Evolutionary conservation across 2,888 invertebrate species (phyloP), one percentile per base, ranked within the genome.

Genomic region (Lumbricus terrestris): DNA sequence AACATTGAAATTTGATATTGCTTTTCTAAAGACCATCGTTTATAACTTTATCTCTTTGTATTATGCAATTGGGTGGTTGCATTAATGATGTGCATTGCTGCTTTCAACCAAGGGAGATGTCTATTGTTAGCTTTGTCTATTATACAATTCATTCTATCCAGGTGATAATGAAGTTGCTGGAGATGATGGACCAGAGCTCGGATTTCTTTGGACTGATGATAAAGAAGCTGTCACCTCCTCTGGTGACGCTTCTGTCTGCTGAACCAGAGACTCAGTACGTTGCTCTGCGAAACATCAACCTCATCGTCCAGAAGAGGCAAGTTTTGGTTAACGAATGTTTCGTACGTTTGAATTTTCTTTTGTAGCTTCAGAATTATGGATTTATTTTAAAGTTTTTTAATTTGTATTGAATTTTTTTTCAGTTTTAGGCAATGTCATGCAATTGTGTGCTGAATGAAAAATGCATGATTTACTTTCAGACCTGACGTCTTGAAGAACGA

Each of bases 211-310:
- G 97, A 88, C 97, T 98, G 13, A 96, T 99, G 90, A 98, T 98
- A 47, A 98, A 99, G 95, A 99, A 99, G 95, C 96, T 99, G 93
- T 98, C 99, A 11, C 99, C 99, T n/a, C 99, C 99, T 18, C 96
- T 99, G 82, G 99, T 99, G 18, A 99, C 99, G 0, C 96, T 99
- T 90, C 96, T 99, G 20, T 98, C 98, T 88, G 98, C 99, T 0
- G 99, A 99, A 95, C 98, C 99, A 0, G 99, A 99, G 95, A 99
- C 99, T 89, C 99, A 99, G 95, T 99, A 99, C 95, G 99, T 99
- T 11, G 99, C 99, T 0, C 96, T 99, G 91, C 96, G 99, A 92
- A 99, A 99, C 95, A 99, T 99, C 94, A 99, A 99, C 95, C 96
- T 99, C 88, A 99, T 99, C 92, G 99, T 99, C 33, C 99, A 99